Evolutionary conservation across 2,113 vertebrate species (phyloP).

Genomic region (Loxodonta africana): DNA sequence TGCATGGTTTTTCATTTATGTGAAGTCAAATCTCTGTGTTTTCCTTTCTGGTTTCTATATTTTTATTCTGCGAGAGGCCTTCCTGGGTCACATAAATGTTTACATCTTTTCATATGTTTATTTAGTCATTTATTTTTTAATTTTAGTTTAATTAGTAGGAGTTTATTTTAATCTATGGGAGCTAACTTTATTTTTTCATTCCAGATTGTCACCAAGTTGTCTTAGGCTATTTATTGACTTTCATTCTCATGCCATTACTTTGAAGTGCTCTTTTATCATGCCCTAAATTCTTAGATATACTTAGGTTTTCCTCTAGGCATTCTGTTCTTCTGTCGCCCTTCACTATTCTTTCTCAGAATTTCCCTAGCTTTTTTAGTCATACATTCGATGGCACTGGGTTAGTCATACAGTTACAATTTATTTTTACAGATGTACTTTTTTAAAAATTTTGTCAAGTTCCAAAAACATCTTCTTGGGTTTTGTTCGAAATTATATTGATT

Average conservation of each 20-base stretch:
- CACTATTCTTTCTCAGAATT: background rate
- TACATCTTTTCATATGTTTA: background rate
- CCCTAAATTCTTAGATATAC: background rate
- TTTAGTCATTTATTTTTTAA: background rate
- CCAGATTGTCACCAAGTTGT: background rate
- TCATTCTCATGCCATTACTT: background rate
- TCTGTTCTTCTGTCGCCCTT: background rate
- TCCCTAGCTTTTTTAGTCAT: background rate
- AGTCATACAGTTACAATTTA: background rate
- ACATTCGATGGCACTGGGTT: background rate
- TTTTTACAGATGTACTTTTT: background rate
- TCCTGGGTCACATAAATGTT: background rate
- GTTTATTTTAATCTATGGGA: background rate
- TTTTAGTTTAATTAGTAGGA: background rate
- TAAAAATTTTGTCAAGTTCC: conserved; percentile 13
- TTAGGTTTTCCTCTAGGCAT: background rate
- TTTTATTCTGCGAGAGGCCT: background rate
- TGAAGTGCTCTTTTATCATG: background rate
- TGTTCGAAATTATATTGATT: background rate
- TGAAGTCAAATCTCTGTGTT: background rate
- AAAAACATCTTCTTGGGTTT: background rate
- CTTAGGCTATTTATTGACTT: background rate
- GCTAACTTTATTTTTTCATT: background rate
- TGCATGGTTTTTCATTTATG: background rate
- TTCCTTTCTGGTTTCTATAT: background rate